These are phyloP conservation scores for Morphnarchus princeps DNA, from an alignment of 2,113 vertebrate genomes.

Conservation along the genomic window DNA sequence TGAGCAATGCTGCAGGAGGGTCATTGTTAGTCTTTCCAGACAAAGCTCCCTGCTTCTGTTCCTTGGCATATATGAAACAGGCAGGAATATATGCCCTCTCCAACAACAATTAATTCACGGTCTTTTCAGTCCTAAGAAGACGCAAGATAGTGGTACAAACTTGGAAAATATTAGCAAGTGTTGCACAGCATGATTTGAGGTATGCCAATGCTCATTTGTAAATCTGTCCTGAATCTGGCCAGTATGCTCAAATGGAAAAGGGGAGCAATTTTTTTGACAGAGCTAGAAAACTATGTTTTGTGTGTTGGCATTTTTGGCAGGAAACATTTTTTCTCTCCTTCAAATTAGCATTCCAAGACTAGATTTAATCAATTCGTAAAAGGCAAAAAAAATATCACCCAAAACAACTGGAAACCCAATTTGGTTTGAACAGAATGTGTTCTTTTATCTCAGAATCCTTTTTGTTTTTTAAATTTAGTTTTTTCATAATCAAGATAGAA, in stretches of 20 bases:
- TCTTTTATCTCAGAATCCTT: not conserved
- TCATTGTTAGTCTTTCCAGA: not conserved
- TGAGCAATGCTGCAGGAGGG: rapidly evolving
- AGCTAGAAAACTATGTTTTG: not conserved
- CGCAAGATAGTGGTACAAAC: not conserved
- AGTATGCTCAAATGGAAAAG: not conserved
- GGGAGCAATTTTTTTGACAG: not conserved
- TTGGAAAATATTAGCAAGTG: not conserved
- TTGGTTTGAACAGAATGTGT: not conserved
- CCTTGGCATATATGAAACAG: not conserved
- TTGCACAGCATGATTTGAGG: not conserved
- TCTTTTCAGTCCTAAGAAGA: not conserved
- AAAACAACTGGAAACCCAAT: not conserved
- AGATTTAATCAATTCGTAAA: not conserved
- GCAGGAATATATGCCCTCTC: not conserved
- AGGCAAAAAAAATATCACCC: not conserved
- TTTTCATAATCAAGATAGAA: not conserved
- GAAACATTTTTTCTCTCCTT: not conserved
- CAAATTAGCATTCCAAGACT: not conserved
- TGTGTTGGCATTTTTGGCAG: not conserved
- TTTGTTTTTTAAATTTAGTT: not conserved
- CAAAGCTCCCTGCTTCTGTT: not conserved
- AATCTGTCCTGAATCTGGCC: not conserved
- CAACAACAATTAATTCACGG: not conserved
- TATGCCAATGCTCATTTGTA: not conserved